A percentile compares a stretch with the other conserved stretches of the same genome.
Evolutionary conservation across 2,113 vertebrate genomes (phyloP).

Genomic region (Siphamia tubifer): DNA sequence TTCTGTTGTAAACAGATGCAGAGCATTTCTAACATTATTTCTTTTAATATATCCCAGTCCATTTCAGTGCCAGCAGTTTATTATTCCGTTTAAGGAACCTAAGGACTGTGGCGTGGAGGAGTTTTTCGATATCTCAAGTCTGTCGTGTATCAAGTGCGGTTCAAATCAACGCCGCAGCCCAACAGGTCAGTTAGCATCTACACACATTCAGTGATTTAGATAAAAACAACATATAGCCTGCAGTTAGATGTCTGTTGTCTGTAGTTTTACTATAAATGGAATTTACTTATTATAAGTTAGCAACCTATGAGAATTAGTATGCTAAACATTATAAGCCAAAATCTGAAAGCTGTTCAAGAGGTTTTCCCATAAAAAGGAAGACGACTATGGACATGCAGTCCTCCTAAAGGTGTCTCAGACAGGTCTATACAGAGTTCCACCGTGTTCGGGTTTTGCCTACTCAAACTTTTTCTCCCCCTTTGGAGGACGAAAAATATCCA

Average conservation of each 20-base stretch:
- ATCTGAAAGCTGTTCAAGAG: too few relatives aligned
- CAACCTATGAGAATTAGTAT: not conserved
- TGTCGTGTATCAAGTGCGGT: constrained; percentile 86
- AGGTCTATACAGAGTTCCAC: too few relatives aligned
- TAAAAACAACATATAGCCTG: not conserved
- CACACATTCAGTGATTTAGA: not conserved
- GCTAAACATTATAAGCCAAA: too few relatives aligned
- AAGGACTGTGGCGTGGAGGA: constrained; percentile 71
- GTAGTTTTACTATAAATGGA: not conserved
- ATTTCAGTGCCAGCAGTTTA: constrained; percentile 65
- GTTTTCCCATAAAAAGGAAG: too few relatives aligned
- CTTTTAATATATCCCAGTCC: constrained; percentile 18
- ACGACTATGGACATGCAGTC: too few relatives aligned
- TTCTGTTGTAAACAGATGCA: not conserved
- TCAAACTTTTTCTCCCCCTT: too few relatives aligned
- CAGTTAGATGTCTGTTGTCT: too few relatives aligned
- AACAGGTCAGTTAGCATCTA: constrained; percentile 63
- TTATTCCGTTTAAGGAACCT: constrained; percentile 77
- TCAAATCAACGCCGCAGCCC: constrained; percentile 76
- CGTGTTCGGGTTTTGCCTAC: too few relatives aligned
- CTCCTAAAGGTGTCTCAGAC: too few relatives aligned
- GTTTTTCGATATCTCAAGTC: constrained; percentile 86
- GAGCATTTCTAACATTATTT: constrained; percentile 11
- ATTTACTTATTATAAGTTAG: not conserved
- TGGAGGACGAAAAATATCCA: too few relatives aligned